Conservation (phyloP, 2,797 vertebrate genomes). For the Platalea minor region DNA sequence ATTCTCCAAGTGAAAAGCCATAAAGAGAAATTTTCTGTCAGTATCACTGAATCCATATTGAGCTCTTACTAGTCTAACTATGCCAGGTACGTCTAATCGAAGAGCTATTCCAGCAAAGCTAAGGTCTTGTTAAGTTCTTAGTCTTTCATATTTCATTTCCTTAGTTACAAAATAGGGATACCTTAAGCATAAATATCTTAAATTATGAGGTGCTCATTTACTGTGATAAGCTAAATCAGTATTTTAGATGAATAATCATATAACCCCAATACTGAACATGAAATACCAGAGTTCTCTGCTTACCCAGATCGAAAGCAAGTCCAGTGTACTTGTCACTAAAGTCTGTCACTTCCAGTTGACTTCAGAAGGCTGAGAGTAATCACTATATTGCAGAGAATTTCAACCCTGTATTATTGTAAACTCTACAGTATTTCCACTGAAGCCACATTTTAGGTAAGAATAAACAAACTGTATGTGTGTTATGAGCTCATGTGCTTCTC, state of each 20-base stretch:
- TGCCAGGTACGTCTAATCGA: background rate
- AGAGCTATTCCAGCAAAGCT: background rate
- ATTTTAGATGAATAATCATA: background rate
- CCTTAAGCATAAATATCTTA: background rate
- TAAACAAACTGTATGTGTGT: background rate
- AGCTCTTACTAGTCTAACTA: background rate
- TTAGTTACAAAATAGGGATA: background rate
- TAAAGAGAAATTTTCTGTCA: background rate
- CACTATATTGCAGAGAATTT: background rate
- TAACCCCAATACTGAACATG: background rate
- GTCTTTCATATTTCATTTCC: background rate
- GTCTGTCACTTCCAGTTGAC: background rate
- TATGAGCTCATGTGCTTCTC: background rate
- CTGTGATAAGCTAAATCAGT: background rate
- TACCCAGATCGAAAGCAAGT: background rate
- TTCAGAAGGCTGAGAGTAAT: background rate
- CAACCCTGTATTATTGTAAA: background rate
- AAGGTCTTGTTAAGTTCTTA: background rate
- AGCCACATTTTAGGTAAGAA: background rate
- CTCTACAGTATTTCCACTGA: background rate
- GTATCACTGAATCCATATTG: background rate
- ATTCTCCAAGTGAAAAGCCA: background rate
- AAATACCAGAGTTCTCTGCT: background rate
- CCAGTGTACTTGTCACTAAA: background rate
- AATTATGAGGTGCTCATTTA: background rate